Conservation (phyloP, 2,888 invertebrate species). For the Volucella zonaria region DNA sequence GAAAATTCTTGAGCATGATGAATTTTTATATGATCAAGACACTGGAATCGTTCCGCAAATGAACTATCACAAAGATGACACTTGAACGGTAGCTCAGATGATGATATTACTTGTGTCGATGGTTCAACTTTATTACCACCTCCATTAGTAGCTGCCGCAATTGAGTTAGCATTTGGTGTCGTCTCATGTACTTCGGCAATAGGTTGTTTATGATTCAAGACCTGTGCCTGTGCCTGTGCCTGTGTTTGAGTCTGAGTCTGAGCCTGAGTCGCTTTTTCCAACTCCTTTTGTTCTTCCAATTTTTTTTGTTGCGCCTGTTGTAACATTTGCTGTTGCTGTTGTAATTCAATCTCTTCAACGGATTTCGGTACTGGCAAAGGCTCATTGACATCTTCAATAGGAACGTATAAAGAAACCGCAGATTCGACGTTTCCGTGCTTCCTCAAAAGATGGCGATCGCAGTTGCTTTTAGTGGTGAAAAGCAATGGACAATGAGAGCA, state of each 20-base stretch:
- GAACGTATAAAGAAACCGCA: constrained; percentile 83
- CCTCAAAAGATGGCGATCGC: constrained; percentile 95
- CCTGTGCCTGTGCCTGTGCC: constrained; percentile 52
- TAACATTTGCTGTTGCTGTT: constrained; percentile 78
- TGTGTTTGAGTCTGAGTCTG: constrained; percentile 59
- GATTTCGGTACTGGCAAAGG: constrained; percentile 81
- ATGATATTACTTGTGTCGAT: constrained; percentile 75
- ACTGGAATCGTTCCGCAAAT: constrained; percentile 90
- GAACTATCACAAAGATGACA: constrained; percentile 96
- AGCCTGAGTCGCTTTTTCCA: constrained; percentile 61
- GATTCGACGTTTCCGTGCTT: constrained; percentile 89
- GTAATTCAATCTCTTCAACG: constrained; percentile 80
- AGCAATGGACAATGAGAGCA: constrained; percentile 96
- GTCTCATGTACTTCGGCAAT: constrained; percentile 68
- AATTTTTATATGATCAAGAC: constrained; percentile 91
- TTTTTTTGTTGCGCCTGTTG: constrained; percentile 77
- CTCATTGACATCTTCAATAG: constrained; percentile 83
- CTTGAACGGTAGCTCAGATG: constrained; percentile 91
- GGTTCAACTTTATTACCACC: constrained; percentile 44
- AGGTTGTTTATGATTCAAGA: constrained; percentile 77
- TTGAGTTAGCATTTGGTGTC: constrained; percentile 20
- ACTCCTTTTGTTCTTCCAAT: constrained; percentile 75
- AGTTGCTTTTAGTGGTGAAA: constrained; percentile 98
- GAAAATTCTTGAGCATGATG: constrained; percentile 91
- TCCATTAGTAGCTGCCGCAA: constrained; percentile 1